Conservation (phyloP, 92 coral and sea anemone species). For the Zoanthus gigantus region DNA sequence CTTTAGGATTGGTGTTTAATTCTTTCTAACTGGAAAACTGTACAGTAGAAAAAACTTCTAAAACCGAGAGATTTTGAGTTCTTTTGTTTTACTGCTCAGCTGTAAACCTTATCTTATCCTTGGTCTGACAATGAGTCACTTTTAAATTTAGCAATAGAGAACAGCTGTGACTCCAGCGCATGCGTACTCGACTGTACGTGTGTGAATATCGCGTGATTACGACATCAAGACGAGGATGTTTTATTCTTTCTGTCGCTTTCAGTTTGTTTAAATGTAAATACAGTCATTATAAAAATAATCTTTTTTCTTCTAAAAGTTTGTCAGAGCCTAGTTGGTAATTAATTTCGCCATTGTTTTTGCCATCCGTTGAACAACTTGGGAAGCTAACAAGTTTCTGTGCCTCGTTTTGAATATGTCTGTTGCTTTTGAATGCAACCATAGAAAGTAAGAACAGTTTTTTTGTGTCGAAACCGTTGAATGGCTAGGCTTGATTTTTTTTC, state of each 20-base stretch:
- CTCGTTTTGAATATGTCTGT: background rate
- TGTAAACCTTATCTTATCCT: background rate
- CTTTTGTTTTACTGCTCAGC: background rate
- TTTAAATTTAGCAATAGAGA: background rate
- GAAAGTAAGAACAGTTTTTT: too few relatives aligned
- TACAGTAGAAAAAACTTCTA: slow-evolving; percentile 13
- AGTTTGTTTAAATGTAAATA: slow-evolving; percentile 23
- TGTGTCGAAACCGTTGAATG: too few relatives aligned
- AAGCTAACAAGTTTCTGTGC: background rate
- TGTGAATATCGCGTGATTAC: too few relatives aligned
- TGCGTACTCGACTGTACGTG: too few relatives aligned
- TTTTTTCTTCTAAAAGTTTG: background rate
- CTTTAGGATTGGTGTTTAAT: slow-evolving; percentile 33
- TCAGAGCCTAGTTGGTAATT: too few relatives aligned
- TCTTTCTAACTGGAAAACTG: slow-evolving; percentile 44
- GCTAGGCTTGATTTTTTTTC: too few relatives aligned
- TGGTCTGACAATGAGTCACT: background rate
- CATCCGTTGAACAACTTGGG: background rate
- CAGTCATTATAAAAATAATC: background rate
- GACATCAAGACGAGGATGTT: too few relatives aligned
- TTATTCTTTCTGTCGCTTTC: background rate
- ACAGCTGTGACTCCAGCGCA: too few relatives aligned
- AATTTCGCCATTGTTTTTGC: background rate
- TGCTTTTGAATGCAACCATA: too few relatives aligned
- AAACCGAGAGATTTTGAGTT: slow-evolving; percentile 25